phyloP scores from a whole-genome alignment of 2,797 vertebrate genomes.

The Eutrigla gurnardus region DNA sequence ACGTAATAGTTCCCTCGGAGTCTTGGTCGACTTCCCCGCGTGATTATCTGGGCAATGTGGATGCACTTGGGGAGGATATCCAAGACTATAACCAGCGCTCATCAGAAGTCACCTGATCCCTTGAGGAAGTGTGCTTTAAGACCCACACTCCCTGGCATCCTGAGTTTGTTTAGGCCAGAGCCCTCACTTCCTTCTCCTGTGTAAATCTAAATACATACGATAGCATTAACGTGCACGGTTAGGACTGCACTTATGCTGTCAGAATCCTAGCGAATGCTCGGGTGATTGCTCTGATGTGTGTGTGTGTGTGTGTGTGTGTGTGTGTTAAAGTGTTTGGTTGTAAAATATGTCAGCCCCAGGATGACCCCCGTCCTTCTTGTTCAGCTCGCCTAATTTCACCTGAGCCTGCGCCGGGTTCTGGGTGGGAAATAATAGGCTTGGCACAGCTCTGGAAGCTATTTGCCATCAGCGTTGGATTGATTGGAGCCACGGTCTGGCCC shows the following conservation, averaged over 20 bases:
- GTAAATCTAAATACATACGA: slow-evolving; percentile 46
- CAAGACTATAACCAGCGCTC: slow-evolving; percentile 64
- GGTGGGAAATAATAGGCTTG: slow-evolving; percentile 76
- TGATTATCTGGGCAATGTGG: slow-evolving; percentile 55
- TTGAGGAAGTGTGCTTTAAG: slow-evolving; percentile 65
- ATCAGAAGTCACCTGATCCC: slow-evolving; percentile 70
- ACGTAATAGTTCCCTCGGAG: slow-evolving; percentile 43
- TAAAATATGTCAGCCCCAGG: slow-evolving; percentile 55
- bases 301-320: slow-evolving; percentile 21
- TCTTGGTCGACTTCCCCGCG: slow-evolving; percentile 22
- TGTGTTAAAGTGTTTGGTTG: slow-evolving; percentile 22
- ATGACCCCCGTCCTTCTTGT: slow-evolving; percentile 60
- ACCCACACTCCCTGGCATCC: slow-evolving; percentile 68
- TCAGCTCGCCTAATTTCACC: slow-evolving; percentile 75
- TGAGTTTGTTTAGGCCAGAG: slow-evolving; percentile 77
- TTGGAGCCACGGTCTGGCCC: slow-evolving; percentile 74
- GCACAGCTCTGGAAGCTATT: slow-evolving; percentile 87
- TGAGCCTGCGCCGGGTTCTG: slow-evolving; percentile 74
- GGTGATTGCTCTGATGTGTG: slow-evolving; percentile 47
- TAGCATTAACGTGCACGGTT: slow-evolving; percentile 46
- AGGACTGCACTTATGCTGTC: slow-evolving; percentile 57
- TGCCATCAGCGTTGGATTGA: slow-evolving; percentile 78
- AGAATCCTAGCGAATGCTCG: slow-evolving; percentile 38
- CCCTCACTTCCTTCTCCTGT: slow-evolving; percentile 58
- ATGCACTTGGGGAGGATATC: slow-evolving; percentile 61